Conservation (phyloP, 1,140 invertebrate species). For the Ceratina australensis region DNA sequence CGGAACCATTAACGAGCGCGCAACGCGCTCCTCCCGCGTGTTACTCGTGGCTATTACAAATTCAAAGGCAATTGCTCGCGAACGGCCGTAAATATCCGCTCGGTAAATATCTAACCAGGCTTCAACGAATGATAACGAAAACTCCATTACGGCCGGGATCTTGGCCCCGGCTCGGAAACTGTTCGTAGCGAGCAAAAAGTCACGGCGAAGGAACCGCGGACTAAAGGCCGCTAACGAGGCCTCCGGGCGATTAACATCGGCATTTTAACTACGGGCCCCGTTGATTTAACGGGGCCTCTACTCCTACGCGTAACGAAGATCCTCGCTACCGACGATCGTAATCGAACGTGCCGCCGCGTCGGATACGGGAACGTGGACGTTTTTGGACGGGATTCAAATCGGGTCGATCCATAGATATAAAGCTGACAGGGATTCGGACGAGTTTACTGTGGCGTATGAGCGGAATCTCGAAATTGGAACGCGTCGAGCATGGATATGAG, state of each 20-base stretch:
- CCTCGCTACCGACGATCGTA: background rate
- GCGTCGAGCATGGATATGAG: slow-evolving; percentile 2
- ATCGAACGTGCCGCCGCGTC: slow-evolving; percentile 25
- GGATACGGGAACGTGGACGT: slow-evolving; percentile 13
- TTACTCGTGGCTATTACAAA: slow-evolving; percentile 26
- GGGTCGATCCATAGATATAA: slow-evolving; percentile 41
- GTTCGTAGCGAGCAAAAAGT: slow-evolving; percentile 16
- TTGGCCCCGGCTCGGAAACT: no score
- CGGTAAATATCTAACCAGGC: slow-evolving; percentile 34
- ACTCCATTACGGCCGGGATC: slow-evolving; percentile 22
- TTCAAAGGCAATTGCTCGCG: slow-evolving; percentile 43
- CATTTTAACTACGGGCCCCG: slow-evolving; percentile 62
- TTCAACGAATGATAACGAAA: slow-evolving; percentile 41
- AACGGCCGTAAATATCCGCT: slow-evolving; percentile 20
- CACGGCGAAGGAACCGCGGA: slow-evolving; percentile 44
- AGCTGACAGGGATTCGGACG: slow-evolving; percentile 32
- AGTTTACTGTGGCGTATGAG: slow-evolving; percentile 30
- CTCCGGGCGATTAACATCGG: slow-evolving; percentile 64
- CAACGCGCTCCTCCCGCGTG: background rate
- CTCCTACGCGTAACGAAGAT: slow-evolving; percentile 60
- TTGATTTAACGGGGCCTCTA: slow-evolving; percentile 61
- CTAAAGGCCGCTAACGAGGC: slow-evolving; percentile 65
- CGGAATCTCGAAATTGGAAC: slow-evolving; percentile 22
- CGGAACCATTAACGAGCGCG: slow-evolving; percentile 23
- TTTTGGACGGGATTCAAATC: slow-evolving; percentile 24